Percentiles rank a stretch among this genome's conserved stretches.
Conservation (phyloP, 2,113 vertebrate species). For the Pitta sordida region DNA sequence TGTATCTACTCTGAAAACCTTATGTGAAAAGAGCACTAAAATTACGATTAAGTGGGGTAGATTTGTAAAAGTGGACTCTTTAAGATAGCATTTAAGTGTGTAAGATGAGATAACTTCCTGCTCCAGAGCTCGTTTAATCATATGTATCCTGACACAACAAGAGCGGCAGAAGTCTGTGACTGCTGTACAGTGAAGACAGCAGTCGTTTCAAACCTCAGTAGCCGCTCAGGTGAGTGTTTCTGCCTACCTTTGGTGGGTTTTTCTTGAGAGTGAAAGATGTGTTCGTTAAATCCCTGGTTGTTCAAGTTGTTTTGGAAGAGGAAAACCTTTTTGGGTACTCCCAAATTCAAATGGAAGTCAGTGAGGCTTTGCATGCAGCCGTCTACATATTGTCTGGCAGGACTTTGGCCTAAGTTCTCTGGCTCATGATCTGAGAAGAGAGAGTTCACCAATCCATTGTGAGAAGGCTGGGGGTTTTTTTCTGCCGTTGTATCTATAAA, state of each 20-base stretch:
- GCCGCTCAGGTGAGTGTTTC: not conserved
- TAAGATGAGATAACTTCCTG: slow-evolving; percentile 10
- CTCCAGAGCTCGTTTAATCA: not conserved
- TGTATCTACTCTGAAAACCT: not conserved
- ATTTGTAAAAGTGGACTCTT: slow-evolving; percentile 4
- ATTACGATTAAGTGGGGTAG: not conserved
- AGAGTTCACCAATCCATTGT: not conserved
- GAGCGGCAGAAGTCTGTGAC: not conserved
- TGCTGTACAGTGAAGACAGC: not conserved
- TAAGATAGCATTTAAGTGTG: not conserved
- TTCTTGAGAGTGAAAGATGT: not conserved
- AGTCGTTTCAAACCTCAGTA: not conserved
- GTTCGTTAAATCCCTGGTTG: not conserved
- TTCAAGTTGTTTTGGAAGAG: not conserved
- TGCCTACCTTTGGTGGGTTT: not conserved
- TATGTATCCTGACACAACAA: not conserved
- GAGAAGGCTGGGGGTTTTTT: not conserved
- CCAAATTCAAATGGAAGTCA: rapidly evolving
- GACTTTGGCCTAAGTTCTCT: not conserved
- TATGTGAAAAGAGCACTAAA: slow-evolving; percentile 1
- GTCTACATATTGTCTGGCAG: not conserved
- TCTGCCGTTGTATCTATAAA: not conserved
- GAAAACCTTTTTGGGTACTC: not conserved
- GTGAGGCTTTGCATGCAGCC: not conserved
- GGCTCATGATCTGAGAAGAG: not conserved